Evolutionary conservation across 2,113 vertebrate species (phyloP).

Genomic region (Tychaedon coryphoeus): DNA sequence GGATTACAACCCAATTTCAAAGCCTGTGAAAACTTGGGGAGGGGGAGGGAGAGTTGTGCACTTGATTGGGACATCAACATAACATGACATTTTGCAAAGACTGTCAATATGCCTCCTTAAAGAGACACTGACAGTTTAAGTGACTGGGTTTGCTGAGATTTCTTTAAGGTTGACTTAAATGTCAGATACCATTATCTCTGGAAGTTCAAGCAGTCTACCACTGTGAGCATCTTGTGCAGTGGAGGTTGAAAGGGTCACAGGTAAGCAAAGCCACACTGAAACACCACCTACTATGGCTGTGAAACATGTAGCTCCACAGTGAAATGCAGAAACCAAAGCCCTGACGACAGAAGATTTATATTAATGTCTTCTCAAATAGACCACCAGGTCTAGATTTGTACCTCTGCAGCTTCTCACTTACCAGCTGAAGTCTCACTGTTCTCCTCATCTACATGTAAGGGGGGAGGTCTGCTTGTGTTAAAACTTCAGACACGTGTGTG

Average conservation of each 20-base stretch:
- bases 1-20: constrained; percentile 30
- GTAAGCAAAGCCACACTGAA: constrained; percentile 12
- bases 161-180: constrained; percentile 72
- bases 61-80: constrained; percentile 55
- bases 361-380: constrained; percentile 52
- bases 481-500: constrained; percentile 45
- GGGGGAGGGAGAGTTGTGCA: not conserved
- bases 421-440: not conserved
- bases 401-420: constrained; percentile 58
- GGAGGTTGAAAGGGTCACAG: constrained; percentile 62
- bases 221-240: constrained; percentile 14
- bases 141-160: constrained; percentile 63
- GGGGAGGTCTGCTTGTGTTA: constrained; percentile 20
- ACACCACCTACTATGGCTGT: not conserved
- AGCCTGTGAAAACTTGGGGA: not conserved
- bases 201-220: constrained; percentile 46
- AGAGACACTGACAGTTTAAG: constrained; percentile 55
- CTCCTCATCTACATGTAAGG: constrained; percentile 26
- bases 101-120: constrained; percentile 63
- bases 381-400: constrained; percentile 24
- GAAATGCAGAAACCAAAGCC: constrained; percentile 35
- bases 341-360: not conserved
- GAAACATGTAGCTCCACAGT: not conserved
- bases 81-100: constrained; percentile 37
- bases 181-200: constrained; percentile 69